Conservation (phyloP, 1,140 invertebrate genomes). For the Macrosteles quadrilineatus region DNA sequence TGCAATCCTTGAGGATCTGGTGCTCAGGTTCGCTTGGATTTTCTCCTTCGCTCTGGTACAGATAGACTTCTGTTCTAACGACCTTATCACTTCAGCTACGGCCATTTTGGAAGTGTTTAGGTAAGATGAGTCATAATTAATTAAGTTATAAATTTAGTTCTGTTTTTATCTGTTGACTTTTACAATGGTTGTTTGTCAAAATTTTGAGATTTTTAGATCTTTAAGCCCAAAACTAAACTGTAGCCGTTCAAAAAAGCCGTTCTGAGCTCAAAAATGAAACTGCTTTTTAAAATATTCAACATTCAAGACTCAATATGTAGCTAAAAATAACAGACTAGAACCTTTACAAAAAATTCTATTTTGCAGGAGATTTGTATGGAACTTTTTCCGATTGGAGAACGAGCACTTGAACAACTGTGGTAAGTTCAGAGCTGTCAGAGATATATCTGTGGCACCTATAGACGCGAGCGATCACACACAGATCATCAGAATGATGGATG, state of each 20-base stretch:
- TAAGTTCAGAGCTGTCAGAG: constrained; percentile 87
- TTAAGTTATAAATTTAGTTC: too few relatives aligned
- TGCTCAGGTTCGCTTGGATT: constrained; percentile 83
- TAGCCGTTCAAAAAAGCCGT: too few relatives aligned
- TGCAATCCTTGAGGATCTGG: constrained; percentile 77
- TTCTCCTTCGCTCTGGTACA: constrained; percentile 77
- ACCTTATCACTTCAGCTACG: constrained; percentile 76
- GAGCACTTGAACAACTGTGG: constrained; percentile 95
- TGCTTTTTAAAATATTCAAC: too few relatives aligned
- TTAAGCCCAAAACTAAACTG: too few relatives aligned
- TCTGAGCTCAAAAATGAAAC: too few relatives aligned
- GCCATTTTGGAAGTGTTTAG: constrained; percentile 83
- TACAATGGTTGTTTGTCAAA: not conserved
- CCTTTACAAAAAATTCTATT: too few relatives aligned
- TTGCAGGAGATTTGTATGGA: constrained; percentile 81
- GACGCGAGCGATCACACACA: constrained; percentile 82
- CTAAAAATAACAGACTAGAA: too few relatives aligned
- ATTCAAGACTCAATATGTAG: too few relatives aligned
- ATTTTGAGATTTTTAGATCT: not conserved
- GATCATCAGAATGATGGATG: constrained; percentile 95
- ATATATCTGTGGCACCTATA: constrained; percentile 86
- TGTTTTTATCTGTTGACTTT: not conserved
- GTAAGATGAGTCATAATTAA: too few relatives aligned
- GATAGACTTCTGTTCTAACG: constrained; percentile 66
- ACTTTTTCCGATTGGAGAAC: constrained; percentile 91